Percentiles rank a stretch among this genome's conserved stretches.
phyloP scores from a whole-genome alignment of 2,113 vertebrate species.

The Hypocryptadius cinnamomeus region DNA sequence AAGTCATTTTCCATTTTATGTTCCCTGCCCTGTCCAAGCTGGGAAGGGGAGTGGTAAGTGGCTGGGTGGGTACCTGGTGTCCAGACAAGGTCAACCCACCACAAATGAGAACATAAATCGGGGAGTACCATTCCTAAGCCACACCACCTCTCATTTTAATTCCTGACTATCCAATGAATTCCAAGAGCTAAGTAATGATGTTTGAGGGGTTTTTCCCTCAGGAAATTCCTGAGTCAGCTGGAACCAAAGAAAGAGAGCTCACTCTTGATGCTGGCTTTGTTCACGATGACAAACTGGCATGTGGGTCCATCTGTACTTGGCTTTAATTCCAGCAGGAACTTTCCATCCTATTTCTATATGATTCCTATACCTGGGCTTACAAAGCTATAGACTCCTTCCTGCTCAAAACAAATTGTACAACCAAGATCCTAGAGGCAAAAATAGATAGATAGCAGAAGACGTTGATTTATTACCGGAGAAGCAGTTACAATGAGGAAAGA shows the following conservation, averaged over 20 bases:
- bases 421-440: not conserved
- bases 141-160: not conserved
- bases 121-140: not conserved
- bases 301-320: not conserved
- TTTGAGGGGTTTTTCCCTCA: not conserved
- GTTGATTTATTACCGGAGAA: not conserved
- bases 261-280: not conserved
- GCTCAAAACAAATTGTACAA: not conserved
- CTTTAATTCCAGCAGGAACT: not conserved
- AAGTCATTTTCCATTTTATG: not conserved
- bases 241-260: not conserved
- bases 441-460: not conserved
- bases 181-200: not conserved
- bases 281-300: not conserved
- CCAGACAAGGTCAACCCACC: not conserved
- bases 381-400: not conserved
- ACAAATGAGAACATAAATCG: not conserved
- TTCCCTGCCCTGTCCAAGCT: not conserved
- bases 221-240: not conserved
- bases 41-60: accelerated
- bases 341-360: not conserved
- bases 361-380: not conserved
- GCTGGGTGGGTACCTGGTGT: not conserved
- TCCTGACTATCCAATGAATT: not conserved
- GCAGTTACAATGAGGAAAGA: not conserved